A percentile compares a stretch with the other conserved stretches of the same genome.
Evolutionary conservation across 2,888 invertebrate genomes (phyloP).

Genomic region (Maniola hyperantus): DNA sequence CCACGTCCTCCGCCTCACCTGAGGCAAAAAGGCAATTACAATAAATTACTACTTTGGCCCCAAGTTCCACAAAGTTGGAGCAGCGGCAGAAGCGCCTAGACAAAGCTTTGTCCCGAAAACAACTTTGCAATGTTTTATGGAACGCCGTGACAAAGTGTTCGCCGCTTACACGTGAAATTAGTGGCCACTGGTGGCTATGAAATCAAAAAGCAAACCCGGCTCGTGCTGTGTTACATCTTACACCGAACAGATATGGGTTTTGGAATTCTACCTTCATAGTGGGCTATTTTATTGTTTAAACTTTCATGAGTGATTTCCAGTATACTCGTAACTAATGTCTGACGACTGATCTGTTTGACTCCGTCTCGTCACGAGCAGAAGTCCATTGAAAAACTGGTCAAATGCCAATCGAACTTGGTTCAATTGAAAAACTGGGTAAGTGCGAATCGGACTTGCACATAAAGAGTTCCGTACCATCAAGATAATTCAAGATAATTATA

Average conservation of each 20-base stretch:
- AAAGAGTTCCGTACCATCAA: too few relatives aligned
- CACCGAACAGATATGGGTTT: slow-evolving; percentile 21
- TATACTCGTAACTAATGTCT: too few relatives aligned
- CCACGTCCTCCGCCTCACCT: slow-evolving; percentile 14
- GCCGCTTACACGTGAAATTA: slow-evolving; percentile 35
- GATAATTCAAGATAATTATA: too few relatives aligned
- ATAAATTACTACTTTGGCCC: slow-evolving; percentile 27
- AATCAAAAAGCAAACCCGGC: slow-evolving; percentile 30
- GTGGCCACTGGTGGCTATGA: slow-evolving; percentile 28
- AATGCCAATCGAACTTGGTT: too few relatives aligned
- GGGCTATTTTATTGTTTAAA: too few relatives aligned
- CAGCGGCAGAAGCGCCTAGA: slow-evolving; percentile 14
- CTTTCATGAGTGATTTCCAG: too few relatives aligned
- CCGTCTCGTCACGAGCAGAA: too few relatives aligned
- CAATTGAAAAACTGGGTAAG: too few relatives aligned
- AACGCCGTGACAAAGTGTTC: slow-evolving; percentile 36
- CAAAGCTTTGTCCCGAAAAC: slow-evolving; percentile 27
- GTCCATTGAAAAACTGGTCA: too few relatives aligned
- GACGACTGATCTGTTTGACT: too few relatives aligned
- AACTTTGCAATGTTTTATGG: slow-evolving; percentile 34
- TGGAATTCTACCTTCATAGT: too few relatives aligned
- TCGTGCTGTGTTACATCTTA: slow-evolving; percentile 29
- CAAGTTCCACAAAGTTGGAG: slow-evolving; percentile 20
- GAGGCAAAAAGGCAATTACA: slow-evolving; percentile 26
- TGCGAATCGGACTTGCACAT: too few relatives aligned